A percentile compares a stretch with the other conserved stretches of the same genome.
These are phyloP conservation scores for Lamellibrachia columna DNA, from an alignment of 2,888 invertebrate species.

Conservation along the genomic window DNA sequence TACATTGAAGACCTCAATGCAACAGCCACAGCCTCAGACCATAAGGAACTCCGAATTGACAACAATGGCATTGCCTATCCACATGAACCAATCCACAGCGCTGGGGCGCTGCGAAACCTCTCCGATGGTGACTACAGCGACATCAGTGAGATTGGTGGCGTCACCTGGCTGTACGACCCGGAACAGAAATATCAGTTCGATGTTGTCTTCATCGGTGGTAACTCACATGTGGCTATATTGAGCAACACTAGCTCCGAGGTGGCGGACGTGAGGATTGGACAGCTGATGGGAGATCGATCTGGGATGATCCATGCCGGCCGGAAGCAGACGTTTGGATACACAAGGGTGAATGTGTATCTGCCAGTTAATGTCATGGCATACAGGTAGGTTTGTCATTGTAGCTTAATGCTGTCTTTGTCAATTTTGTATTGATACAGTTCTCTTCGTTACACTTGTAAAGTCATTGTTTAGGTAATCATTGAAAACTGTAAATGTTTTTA, in stretches of 20 bases:
- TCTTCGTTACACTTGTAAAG: no score
- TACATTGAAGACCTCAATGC: slow-evolving; percentile 42
- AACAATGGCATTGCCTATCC: slow-evolving; percentile 49
- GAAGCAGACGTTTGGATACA: slow-evolving; percentile 45
- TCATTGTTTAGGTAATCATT: no score
- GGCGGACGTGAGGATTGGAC: slow-evolving; percentile 37
- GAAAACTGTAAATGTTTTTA: no score
- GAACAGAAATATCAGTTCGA: slow-evolving; percentile 27
- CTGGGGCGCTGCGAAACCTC: slow-evolving; percentile 43
- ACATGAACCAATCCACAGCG: slow-evolving; percentile 21
- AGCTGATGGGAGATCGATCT: slow-evolving; percentile 47
- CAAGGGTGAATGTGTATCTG: slow-evolving; percentile 48
- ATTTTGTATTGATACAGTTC: background rate
- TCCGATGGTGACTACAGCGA: slow-evolving; percentile 46
- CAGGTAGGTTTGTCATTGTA: slow-evolving; percentile 41
- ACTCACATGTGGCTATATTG: slow-evolving; percentile 51
- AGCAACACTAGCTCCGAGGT: slow-evolving; percentile 43
- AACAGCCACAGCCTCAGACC: slow-evolving; percentile 31
- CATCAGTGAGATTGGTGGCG: slow-evolving; percentile 46
- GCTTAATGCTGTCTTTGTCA: background rate
- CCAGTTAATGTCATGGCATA: slow-evolving; percentile 52
- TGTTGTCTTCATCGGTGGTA: slow-evolving; percentile 45
- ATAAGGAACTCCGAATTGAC: slow-evolving; percentile 44
- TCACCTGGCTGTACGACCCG: slow-evolving; percentile 49
- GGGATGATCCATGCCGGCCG: slow-evolving; percentile 49